Conservation (phyloP, 2,888 invertebrate genomes). For the Quadriops clusia region DNA sequence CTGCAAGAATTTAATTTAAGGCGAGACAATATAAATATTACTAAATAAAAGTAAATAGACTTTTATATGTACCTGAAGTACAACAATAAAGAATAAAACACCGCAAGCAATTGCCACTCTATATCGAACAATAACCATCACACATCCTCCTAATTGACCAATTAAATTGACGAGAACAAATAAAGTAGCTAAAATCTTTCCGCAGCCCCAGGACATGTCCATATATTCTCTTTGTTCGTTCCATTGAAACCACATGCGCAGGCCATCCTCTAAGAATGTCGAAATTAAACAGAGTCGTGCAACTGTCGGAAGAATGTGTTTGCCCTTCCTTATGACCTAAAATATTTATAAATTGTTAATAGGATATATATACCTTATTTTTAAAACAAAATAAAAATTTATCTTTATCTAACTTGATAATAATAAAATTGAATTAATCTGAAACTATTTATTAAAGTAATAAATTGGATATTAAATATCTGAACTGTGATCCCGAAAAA, state of each 20-base stretch:
- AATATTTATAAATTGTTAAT: conserved; percentile 6
- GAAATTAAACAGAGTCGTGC: conserved; percentile 94
- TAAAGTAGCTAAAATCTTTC: conserved; percentile 81
- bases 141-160: conserved; percentile 92
- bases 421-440: too few relatives aligned
- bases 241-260: conserved; percentile 99
- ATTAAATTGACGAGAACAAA: conserved; percentile 93
- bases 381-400: conserved; percentile 4
- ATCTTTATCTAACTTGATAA: too few relatives aligned
- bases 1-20: conserved; percentile 38
- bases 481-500: too few relatives aligned
- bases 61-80: conserved; percentile 89
- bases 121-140: conserved; percentile 87
- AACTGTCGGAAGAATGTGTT: conserved; percentile 85
- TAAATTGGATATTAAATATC: too few relatives aligned
- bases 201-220: conserved; percentile 96
- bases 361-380: conserved; percentile 1
- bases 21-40: conserved; percentile 4
- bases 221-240: conserved; percentile 93
- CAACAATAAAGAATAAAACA: conserved; percentile 87
- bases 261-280: conserved; percentile 97
- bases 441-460: too few relatives aligned
- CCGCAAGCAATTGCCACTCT: conserved; percentile 88
- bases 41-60: conserved; percentile 1
- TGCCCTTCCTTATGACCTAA: conserved; percentile 85